A percentile compares a stretch with the other conserved stretches of the same genome.
These are phyloP conservation scores for Dreissena polymorpha DNA, from an alignment of 1,140 invertebrate genomes.

Conservation along the genomic window DNA sequence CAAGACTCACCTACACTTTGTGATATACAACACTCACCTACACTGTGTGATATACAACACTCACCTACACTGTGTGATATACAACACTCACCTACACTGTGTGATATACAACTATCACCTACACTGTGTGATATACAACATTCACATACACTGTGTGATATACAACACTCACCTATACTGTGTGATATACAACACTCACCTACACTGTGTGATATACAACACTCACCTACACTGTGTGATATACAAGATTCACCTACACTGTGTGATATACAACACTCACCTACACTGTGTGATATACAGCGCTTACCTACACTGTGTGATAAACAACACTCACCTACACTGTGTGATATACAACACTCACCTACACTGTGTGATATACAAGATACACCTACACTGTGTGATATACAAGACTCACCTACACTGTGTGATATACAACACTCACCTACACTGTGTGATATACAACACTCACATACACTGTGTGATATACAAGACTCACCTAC, in stretches of 20 bases:
- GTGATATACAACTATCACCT: background rate
- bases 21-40: too few species aligned
- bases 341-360: background rate
- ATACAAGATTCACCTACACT: too few species aligned
- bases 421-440: background rate
- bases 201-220: background rate
- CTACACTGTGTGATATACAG: conserved; percentile 9
- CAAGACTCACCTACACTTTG: conserved; percentile 6
- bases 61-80: conserved; percentile 26
- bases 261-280: background rate
- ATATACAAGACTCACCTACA: too few species aligned
- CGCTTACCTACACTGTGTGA: too few species aligned
- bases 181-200: too few species aligned
- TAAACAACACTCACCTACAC: background rate
- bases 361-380: background rate
- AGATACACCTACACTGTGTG: conserved; percentile 9
- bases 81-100: too few species aligned
- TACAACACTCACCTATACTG: conserved; percentile 3
- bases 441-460: conserved; percentile 26
- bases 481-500: background rate
- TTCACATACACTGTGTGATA: too few species aligned
- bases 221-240: conserved; percentile 16
- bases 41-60: background rate
- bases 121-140: background rate
- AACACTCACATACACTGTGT: too few species aligned